These are phyloP conservation scores for Myotis davidii DNA, from an alignment of 2,113 vertebrate species.

Conservation along the genomic window DNA sequence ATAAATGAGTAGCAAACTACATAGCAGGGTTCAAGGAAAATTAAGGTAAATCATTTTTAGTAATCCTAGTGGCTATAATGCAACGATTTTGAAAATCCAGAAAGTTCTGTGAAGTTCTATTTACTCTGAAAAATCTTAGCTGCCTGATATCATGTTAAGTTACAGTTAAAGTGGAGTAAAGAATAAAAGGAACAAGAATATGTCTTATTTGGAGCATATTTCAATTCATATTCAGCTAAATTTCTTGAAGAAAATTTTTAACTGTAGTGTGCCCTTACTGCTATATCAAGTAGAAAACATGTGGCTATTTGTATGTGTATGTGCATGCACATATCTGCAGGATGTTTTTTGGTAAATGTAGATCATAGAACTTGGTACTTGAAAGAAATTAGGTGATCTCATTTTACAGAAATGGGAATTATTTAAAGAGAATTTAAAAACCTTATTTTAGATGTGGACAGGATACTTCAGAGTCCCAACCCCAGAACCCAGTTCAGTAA, in stretches of 20 bases:
- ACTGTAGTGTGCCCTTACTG: neutral
- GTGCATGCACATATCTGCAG: neutral
- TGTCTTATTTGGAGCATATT: slow-evolving; percentile 2
- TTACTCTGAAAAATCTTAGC: slow-evolving; percentile 48
- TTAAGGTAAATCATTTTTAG: slow-evolving; percentile 7
- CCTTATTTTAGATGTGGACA: neutral
- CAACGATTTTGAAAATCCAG: slow-evolving; percentile 42
- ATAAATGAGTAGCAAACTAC: slow-evolving; percentile 19
- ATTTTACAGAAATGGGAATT: neutral
- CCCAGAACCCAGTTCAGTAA: neutral
- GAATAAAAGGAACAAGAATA: neutral
- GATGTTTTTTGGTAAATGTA: neutral
- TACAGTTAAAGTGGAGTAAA: neutral
- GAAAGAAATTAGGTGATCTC: neutral
- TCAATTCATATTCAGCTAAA: neutral
- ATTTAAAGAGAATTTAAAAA: slow-evolving; percentile 1
- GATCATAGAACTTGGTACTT: neutral
- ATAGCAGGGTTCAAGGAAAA: neutral
- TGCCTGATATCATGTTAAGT: neutral
- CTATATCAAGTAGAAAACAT: neutral
- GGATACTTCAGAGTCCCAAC: neutral
- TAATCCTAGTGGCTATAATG: neutral
- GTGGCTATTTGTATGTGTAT: neutral
- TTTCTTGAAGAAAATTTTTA: slow-evolving; percentile 12
- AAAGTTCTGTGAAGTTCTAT: neutral